phyloP scores from a whole-genome alignment of 92 coral and sea anemone species.

The Virgularia gustaviana region DNA sequence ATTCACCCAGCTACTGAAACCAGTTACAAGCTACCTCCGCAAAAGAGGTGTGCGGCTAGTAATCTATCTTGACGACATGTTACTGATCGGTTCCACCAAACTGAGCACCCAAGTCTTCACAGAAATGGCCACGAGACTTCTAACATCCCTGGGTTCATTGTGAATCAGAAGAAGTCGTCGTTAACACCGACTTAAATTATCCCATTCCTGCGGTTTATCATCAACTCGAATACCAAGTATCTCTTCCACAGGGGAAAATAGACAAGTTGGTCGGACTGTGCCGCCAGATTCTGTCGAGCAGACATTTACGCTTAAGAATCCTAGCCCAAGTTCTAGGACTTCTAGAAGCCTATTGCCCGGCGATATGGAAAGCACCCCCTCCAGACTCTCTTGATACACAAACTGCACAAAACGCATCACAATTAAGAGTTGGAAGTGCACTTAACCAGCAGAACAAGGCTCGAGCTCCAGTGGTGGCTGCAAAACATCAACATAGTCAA shows the following conservation, averaged over 20 bases:
- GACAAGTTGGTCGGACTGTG: constrained; percentile 31
- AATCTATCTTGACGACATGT: constrained; percentile 48
- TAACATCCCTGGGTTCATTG: not conserved
- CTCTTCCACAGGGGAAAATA: constrained; percentile 30
- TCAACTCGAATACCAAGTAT: constrained; percentile 1
- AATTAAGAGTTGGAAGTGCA: not conserved
- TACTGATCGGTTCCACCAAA: not conserved
- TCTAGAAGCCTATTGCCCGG: constrained; percentile 34
- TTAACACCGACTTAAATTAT: constrained; percentile 34
- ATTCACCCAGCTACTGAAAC: constrained; percentile 15
- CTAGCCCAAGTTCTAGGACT: constrained; percentile 33
- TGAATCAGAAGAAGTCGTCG: not conserved
- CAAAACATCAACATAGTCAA: too few relatives aligned
- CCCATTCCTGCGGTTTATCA: not conserved
- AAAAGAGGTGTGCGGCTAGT: constrained; percentile 42
- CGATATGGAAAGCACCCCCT: constrained; percentile 44
- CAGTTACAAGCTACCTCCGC: constrained; percentile 42
- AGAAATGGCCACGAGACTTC: constrained; percentile 15
- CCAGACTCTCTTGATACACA: not conserved
- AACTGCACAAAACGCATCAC: not conserved
- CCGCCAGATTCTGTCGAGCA: constrained; percentile 6
- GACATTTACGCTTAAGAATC: not conserved
- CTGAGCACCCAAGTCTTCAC: not conserved
- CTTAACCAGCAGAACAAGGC: not conserved
- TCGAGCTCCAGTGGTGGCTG: not conserved